Conservation (phyloP, 64 coral and sea anemone genomes). For the Montipora foliosa region DNA sequence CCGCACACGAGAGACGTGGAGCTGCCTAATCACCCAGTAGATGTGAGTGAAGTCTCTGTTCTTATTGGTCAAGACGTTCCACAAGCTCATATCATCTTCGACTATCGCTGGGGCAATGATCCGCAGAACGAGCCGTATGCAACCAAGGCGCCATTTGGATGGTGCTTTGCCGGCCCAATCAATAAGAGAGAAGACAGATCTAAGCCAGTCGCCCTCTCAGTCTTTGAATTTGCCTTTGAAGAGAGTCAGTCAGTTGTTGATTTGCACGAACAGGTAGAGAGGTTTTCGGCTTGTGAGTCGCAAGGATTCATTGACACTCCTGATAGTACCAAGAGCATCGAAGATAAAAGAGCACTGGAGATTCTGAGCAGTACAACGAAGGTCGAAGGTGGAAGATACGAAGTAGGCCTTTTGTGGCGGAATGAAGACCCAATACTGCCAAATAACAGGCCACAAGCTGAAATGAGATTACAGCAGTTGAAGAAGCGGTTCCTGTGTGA, state of each 20-base stretch:
- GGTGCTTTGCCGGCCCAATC: slow-evolving; percentile 35
- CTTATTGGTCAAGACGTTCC: no score
- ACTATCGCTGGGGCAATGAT: slow-evolving; percentile 1
- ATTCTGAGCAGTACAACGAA: slow-evolving; percentile 43
- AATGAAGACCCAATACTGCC: not conserved
- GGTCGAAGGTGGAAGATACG: slow-evolving; percentile 32
- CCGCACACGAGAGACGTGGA: no score
- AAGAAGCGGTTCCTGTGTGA: slow-evolving; percentile 32
- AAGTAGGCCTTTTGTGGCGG: not conserved
- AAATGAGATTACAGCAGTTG: slow-evolving; percentile 40
- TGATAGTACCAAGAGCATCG: not conserved
- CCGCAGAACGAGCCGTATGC: slow-evolving; percentile 65
- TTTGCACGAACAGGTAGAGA: no score
- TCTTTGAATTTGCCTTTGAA: no score
- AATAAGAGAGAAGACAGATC: slow-evolving; percentile 1
- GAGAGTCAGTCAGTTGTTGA: no score
- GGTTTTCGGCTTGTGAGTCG: no score
- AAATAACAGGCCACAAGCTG: not conserved
- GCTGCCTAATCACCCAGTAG: no score
- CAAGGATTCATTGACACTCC: no score
- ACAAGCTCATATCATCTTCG: not conserved
- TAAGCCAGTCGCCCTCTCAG: no score
- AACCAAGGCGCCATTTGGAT: slow-evolving; percentile 14
- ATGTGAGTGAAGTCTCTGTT: no score
- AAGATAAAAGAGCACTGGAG: slow-evolving; percentile 50